phyloP scores from a whole-genome alignment of 2,797 vertebrate species.

The Nannoperca australis region DNA sequence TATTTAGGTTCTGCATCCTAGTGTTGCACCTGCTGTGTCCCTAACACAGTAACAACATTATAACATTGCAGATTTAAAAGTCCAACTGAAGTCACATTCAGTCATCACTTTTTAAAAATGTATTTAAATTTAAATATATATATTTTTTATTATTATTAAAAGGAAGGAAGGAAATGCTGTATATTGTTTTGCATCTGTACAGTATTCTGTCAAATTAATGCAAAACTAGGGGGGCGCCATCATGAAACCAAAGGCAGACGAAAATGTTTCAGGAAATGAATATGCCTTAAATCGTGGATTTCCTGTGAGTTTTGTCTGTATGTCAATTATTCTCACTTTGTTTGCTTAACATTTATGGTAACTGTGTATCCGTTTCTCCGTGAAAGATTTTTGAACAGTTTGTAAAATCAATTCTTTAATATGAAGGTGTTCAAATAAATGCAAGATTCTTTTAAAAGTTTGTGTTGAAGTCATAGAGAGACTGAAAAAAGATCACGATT shows the following conservation, averaged over 20 bases:
- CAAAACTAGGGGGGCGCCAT: no score
- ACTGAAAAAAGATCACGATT: constrained; percentile 34
- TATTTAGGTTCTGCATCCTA: background rate
- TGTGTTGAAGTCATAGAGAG: constrained; percentile 1
- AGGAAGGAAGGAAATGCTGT: background rate
- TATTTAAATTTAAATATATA: no score
- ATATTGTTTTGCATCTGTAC: background rate
- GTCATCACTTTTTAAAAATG: background rate
- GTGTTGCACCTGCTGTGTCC: background rate
- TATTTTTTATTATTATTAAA: background rate
- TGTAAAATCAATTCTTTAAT: background rate
- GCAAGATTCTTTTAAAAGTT: background rate
- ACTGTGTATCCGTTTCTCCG: background rate
- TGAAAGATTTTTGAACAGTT: background rate
- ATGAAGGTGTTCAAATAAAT: background rate
- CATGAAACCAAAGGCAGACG: background rate
- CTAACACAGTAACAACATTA: background rate
- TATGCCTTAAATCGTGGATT: background rate
- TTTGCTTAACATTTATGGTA: background rate
- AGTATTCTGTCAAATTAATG: background rate
- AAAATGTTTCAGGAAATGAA: background rate
- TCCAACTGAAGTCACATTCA: background rate
- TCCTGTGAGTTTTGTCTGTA: background rate
- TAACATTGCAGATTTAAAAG: background rate
- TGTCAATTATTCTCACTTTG: background rate